Conservation (phyloP, 2,113 vertebrate species). For the Sporophila hypoxantha region DNA sequence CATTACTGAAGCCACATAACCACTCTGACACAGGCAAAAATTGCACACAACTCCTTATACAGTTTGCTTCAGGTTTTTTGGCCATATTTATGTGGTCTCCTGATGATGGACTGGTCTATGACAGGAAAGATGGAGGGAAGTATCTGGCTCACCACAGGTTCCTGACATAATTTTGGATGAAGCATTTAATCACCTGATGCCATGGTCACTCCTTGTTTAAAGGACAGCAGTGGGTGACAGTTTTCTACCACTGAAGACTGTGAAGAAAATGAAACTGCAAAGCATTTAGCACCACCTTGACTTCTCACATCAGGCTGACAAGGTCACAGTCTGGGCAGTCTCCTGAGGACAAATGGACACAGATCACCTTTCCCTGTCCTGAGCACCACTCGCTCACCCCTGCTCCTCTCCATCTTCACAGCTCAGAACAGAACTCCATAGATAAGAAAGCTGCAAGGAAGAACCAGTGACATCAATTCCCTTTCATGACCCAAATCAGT, state of each 20-base stretch:
- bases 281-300: neutral
- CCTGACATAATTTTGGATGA: neutral
- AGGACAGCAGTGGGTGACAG: neutral
- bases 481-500: constrained; percentile 54
- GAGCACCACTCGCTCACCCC: neutral
- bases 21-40: neutral
- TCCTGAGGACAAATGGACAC: neutral
- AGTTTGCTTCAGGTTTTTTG: neutral
- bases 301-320: neutral
- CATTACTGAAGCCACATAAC: constrained; percentile 31
- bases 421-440: neutral
- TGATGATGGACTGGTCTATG: neutral
- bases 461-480: constrained; percentile 49
- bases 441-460: neutral
- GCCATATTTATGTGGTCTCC: neutral
- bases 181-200: neutral
- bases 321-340: neutral
- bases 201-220: neutral
- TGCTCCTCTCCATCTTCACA: neutral
- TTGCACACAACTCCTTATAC: neutral
- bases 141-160: neutral
- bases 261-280: neutral
- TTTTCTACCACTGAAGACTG: neutral
- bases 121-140: neutral
- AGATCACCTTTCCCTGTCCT: neutral